Percentiles rank a stretch among this genome's conserved stretches.
Conservation (phyloP, 2,113 vertebrate species). For the Ancistrus triradiatus region DNA sequence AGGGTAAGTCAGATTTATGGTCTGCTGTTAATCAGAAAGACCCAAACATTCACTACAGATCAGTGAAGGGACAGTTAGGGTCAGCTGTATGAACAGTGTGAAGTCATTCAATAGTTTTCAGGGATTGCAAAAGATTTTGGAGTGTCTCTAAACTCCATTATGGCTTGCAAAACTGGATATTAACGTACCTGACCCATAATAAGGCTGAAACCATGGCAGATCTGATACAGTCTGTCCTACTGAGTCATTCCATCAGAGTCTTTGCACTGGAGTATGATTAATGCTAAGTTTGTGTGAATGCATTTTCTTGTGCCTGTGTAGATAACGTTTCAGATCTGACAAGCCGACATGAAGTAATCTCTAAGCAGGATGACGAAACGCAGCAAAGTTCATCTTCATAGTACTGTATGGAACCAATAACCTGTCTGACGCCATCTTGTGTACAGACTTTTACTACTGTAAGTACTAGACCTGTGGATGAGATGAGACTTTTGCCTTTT, state of each 20-base stretch:
- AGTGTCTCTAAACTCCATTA: too few species aligned
- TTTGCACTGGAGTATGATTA: slow-evolving; percentile 22
- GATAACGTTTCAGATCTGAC: slow-evolving; percentile 55
- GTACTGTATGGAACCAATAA: slow-evolving; percentile 81
- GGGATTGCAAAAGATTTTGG: too few species aligned
- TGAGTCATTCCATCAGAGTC: slow-evolving; percentile 33
- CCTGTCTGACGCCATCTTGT: slow-evolving; percentile 80
- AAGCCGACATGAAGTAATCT: slow-evolving; percentile 64
- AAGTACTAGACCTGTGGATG: slow-evolving; percentile 86
- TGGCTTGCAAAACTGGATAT: not conserved
- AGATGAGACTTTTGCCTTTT: slow-evolving; percentile 93
- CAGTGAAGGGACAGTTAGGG: not conserved
- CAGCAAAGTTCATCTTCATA: slow-evolving; percentile 87
- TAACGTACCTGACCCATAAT: not conserved
- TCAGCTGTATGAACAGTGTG: too few species aligned
- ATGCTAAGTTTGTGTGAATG: slow-evolving; percentile 22
- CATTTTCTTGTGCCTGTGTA: slow-evolving; percentile 37
- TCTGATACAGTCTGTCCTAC: slow-evolving; percentile 29
- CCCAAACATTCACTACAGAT: not conserved
- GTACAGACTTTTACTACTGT: slow-evolving; percentile 80
- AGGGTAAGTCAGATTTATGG: too few species aligned
- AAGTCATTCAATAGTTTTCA: too few species aligned
- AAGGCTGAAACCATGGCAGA: slow-evolving; percentile 11
- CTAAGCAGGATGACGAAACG: slow-evolving; percentile 62
- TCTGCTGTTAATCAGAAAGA: too few species aligned